Percentiles rank a stretch among this genome's conserved stretches.
Conservation (phyloP, 2,888 invertebrate species). For the Lycaena phlaeas region DNA sequence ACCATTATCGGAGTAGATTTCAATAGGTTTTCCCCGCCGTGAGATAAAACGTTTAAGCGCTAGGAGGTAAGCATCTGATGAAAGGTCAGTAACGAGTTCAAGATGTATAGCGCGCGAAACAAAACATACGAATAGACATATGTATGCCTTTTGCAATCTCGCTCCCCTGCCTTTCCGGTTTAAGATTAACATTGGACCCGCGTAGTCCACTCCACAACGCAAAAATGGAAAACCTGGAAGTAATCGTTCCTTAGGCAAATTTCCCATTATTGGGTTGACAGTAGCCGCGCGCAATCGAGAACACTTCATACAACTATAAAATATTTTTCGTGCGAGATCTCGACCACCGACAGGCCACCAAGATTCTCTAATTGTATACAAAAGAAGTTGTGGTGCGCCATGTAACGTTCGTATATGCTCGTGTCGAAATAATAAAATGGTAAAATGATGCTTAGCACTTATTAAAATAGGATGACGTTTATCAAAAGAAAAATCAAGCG, state of each 20-base stretch:
- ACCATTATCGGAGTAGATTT: constrained; percentile 19
- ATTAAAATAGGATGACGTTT: constrained; percentile 3
- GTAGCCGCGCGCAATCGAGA: constrained; percentile 2
- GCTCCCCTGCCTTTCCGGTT: constrained; percentile 15
- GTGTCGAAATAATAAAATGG: too few relatives aligned
- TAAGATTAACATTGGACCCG: constrained; percentile 13
- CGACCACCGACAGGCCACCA: background rate
- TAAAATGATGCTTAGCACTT: too few relatives aligned
- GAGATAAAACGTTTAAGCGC: background rate
- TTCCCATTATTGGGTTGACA: constrained; percentile 17
- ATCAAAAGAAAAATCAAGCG: background rate
- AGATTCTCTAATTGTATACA: background rate
- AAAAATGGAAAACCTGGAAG: constrained; percentile 7
- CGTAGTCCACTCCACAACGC: constrained; percentile 11
- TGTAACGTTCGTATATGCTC: background rate
- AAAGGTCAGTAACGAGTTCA: background rate
- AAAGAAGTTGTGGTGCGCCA: background rate
- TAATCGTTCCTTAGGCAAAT: constrained; percentile 15
- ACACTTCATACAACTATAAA: too few relatives aligned
- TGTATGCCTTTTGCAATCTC: constrained; percentile 9
- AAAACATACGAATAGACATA: constrained; percentile 14
- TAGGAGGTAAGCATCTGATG: background rate
- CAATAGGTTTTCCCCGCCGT: constrained; percentile 11
- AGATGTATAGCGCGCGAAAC: background rate
- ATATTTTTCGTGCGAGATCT: background rate